phyloP scores from a whole-genome alignment of 2,113 vertebrate species.

The Bothrops jararaca region DNA sequence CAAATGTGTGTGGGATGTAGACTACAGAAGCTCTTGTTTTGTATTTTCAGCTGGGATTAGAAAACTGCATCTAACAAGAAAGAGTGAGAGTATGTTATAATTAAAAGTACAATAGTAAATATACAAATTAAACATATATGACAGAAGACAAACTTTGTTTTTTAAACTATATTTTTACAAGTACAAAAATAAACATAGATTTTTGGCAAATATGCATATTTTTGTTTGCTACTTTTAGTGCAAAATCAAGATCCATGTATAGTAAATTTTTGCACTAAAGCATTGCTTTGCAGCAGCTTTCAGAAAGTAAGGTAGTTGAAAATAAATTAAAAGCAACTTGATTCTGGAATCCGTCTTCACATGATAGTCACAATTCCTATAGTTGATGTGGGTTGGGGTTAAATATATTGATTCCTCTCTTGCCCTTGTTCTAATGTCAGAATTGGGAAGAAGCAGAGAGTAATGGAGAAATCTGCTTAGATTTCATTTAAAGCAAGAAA shows the following conservation, averaged over 20 bases:
- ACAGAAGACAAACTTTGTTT: background rate
- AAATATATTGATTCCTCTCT: background rate
- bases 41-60: background rate
- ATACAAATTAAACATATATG: background rate
- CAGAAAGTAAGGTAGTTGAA: background rate
- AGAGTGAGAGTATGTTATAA: background rate
- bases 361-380: slow-evolving; percentile 27
- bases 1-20: background rate
- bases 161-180: background rate
- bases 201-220: background rate
- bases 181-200: background rate
- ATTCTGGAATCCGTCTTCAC: background rate
- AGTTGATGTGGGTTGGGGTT: background rate
- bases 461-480: background rate
- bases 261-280: background rate
- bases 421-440: background rate
- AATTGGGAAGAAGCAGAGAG: background rate
- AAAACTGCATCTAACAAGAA: background rate
- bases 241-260: background rate
- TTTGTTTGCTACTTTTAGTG: background rate
- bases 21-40: background rate
- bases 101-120: background rate
- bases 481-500: background rate
- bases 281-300: background rate
- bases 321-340: background rate